Evolutionary conservation across 2,113 vertebrate species (phyloP).

Genomic region (Alethe diademata): DNA sequence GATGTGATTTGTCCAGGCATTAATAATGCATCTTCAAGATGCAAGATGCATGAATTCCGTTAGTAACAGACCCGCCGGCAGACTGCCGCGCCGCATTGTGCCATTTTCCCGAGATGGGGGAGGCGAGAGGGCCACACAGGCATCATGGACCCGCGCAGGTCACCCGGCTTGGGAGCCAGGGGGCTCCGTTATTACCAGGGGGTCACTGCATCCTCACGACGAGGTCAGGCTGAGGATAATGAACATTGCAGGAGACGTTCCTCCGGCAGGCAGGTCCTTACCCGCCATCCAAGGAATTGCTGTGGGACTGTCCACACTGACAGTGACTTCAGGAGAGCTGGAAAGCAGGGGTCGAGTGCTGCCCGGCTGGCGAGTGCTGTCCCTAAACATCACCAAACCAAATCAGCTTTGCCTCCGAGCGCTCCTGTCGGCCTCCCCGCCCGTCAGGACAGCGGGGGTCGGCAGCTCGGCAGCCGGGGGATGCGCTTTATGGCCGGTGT

Average conservation of each 20-base stretch:
- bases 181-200: not conserved
- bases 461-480: not conserved
- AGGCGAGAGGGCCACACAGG: not conserved
- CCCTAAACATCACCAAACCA: not conserved
- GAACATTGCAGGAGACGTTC: constrained; percentile 14
- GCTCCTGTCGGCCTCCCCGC: not conserved
- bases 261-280: not conserved
- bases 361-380: not conserved
- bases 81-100: constrained; percentile 33
- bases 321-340: not conserved
- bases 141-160: accelerated
- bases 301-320: not conserved
- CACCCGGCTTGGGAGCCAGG: not conserved
- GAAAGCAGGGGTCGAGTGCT: not conserved
- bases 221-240: constrained; percentile 23
- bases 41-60: constrained; percentile 82
- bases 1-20: constrained; percentile 84
- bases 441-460: not conserved
- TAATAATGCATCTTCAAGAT: constrained; percentile 85
- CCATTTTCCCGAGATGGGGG: not conserved
- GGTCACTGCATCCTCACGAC: not conserved
- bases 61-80: constrained; percentile 69
- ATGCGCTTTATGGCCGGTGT: not conserved
- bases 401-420: not conserved
- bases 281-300: not conserved